Conservation (phyloP, 2,888 invertebrate species). For the Troides helena region DNA sequence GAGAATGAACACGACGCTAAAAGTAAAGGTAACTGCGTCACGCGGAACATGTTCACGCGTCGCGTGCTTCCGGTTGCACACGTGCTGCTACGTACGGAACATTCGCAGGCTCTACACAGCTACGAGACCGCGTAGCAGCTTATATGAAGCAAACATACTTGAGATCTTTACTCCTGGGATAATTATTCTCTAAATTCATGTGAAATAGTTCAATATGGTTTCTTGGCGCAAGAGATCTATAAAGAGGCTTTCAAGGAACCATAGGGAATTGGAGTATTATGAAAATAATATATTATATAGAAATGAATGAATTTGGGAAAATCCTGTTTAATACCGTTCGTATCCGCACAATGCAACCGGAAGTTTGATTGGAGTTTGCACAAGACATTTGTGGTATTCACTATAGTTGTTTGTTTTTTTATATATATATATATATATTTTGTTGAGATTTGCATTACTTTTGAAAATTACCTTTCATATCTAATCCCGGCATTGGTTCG, state of each 20-base stretch:
- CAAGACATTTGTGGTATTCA: conserved; percentile 44
- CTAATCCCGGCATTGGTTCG: conserved; percentile 68
- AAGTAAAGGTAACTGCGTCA: conserved; percentile 83
- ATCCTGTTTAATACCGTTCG: conserved; percentile 30
- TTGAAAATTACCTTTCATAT: conserved; percentile 50
- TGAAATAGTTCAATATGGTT: too few relatives aligned
- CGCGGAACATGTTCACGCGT: conserved; percentile 44
- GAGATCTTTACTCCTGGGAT: too few relatives aligned
- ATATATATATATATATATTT: conserved; percentile 29
- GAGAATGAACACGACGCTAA: conserved; percentile 88
- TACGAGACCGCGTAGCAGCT: too few relatives aligned
- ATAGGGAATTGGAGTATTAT: too few relatives aligned
- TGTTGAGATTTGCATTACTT: conserved; percentile 40
- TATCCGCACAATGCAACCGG: conserved; percentile 44
- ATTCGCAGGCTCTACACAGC: too few relatives aligned
- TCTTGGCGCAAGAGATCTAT: too few relatives aligned
- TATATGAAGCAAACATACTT: too few relatives aligned
- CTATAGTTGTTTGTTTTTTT: conserved; percentile 35
- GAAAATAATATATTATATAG: too few relatives aligned
- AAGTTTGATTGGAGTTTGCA: conserved; percentile 64
- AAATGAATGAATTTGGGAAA: not conserved
- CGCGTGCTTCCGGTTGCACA: conserved; percentile 34
- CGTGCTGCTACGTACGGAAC: conserved; percentile 29
- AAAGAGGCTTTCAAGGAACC: too few relatives aligned
- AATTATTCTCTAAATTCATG: too few relatives aligned